A percentile compares a stretch with the other conserved stretches of the same genome.
Evolutionary conservation across 2,113 vertebrate species (phyloP).

Genomic region (Alethe diademata): DNA sequence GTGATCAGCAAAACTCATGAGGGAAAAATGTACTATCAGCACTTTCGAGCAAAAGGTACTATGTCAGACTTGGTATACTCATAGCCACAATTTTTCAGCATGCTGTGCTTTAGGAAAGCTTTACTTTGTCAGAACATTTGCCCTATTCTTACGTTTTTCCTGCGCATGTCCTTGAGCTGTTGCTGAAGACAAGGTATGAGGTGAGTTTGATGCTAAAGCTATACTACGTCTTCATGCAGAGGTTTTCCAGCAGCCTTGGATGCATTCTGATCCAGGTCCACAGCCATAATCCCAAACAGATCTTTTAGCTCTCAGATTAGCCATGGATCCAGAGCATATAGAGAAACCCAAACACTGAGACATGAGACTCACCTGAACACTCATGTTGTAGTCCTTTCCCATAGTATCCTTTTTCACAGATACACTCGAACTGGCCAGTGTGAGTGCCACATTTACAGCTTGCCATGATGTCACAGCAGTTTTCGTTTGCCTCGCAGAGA

Average conservation of each 20-base stretch:
- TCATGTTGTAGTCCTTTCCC: constrained; percentile 93
- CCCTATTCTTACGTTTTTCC: neutral
- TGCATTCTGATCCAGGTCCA: neutral
- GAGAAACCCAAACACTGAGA: neutral
- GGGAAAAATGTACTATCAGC: neutral
- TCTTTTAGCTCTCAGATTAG: neutral
- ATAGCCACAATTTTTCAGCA: neutral
- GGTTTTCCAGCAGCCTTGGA: neutral
- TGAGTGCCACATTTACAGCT: constrained; percentile 96
- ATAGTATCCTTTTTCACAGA: constrained; percentile 95
- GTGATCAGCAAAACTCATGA: neutral
- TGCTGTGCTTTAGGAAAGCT: neutral
- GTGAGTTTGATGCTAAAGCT: neutral
- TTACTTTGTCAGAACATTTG: neutral
- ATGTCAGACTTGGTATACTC: neutral
- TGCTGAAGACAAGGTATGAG: neutral
- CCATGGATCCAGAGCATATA: neutral
- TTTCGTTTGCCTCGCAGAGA: constrained; percentile 84
- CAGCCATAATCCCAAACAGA: neutral
- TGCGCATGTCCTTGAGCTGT: neutral
- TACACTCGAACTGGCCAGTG: constrained; percentile 96
- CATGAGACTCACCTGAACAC: constrained; percentile 83
- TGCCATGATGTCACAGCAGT: constrained; percentile 95
- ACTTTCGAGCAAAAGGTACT: neutral
- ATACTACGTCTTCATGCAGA: neutral